These are phyloP conservation scores for Chaunax sp. DNA, from an alignment of 2,797 vertebrate species.

Conservation along the genomic window DNA sequence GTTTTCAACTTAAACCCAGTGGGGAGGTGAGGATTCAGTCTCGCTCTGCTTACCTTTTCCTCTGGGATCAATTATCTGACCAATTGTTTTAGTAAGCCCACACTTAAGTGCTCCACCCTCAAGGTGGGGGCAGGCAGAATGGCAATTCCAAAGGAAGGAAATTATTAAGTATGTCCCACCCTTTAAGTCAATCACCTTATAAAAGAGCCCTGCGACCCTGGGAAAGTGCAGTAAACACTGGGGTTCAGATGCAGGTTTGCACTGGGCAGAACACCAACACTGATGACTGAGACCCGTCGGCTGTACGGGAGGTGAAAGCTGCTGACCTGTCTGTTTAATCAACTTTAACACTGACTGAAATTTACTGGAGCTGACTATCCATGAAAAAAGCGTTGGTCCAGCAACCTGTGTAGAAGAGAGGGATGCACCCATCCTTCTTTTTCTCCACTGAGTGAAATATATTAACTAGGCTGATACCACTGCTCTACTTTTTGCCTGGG, in stretches of 20 bases:
- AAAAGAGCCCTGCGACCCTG: constrained; percentile 65
- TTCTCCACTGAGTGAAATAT: too few relatives aligned
- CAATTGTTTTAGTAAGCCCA: constrained; percentile 25
- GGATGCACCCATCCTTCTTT: too few relatives aligned
- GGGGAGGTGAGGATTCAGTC: constrained; percentile 33
- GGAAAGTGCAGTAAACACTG: constrained; percentile 66
- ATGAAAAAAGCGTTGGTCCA: neutral
- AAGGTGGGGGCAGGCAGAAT: constrained; percentile 28
- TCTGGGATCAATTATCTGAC: constrained; percentile 56
- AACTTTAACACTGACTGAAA: neutral
- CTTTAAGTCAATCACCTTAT: constrained; percentile 66
- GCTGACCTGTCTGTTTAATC: neutral
- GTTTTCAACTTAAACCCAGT: constrained; percentile 33
- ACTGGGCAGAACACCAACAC: constrained; percentile 8
- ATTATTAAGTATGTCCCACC: constrained; percentile 63
- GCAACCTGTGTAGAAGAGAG: neutral
- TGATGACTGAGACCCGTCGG: constrained; percentile 8
- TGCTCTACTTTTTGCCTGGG: too few relatives aligned
- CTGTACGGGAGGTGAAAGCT: constrained; percentile 27
- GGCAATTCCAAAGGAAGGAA: constrained; percentile 58
- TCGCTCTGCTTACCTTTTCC: constrained; percentile 20
- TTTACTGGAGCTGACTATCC: neutral
- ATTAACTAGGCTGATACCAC: too few relatives aligned
- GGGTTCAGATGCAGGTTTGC: constrained; percentile 47
- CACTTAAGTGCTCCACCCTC: constrained; percentile 27